Evolutionary conservation across 2,797 vertebrate species (phyloP).

Genomic region (Vespertilio murinus): DNA sequence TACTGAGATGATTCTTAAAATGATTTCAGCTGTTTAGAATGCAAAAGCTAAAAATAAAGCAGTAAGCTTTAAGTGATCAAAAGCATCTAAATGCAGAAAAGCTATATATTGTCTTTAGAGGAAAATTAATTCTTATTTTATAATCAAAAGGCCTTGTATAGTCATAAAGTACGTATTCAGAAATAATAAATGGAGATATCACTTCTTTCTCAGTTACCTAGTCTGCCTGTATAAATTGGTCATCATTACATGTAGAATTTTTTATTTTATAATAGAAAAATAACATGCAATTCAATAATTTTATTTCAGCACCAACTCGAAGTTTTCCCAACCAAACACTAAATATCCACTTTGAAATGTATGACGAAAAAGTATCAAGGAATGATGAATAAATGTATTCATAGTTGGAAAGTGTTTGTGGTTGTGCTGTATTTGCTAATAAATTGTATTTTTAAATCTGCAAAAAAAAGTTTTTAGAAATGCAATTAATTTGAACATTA

Average conservation of each 20-base stretch:
- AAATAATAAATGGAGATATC: not conserved
- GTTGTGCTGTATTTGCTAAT: conserved; percentile 38
- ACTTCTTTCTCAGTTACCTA: conserved; percentile 31
- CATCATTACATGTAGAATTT: conserved; percentile 22
- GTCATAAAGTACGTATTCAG: conserved; percentile 10
- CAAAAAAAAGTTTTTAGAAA: conserved; percentile 22
- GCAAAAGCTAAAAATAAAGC: conserved; percentile 27
- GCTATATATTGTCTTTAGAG: not conserved
- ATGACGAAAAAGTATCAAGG: conserved; percentile 36
- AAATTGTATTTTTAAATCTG: conserved; percentile 46
- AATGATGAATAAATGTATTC: conserved; percentile 52
- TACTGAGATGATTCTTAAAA: conserved; percentile 19
- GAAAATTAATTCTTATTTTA: conserved; percentile 46
- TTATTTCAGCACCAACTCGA: conserved; percentile 12
- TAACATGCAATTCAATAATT: conserved; percentile 20
- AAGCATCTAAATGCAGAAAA: conserved; percentile 30
- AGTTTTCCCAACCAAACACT: conserved; percentile 37
- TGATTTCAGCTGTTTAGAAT: conserved; percentile 27
- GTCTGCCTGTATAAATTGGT: conserved; percentile 9
- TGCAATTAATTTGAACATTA: conserved; percentile 40
- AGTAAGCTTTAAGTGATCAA: conserved; percentile 14
- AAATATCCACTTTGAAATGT: conserved; percentile 5
- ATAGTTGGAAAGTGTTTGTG: conserved; percentile 39
- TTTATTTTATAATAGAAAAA: not conserved
- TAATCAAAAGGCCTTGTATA: not conserved